Conservation (phyloP, 2,797 vertebrate genomes). For the Macrochelys suwanniensis region DNA sequence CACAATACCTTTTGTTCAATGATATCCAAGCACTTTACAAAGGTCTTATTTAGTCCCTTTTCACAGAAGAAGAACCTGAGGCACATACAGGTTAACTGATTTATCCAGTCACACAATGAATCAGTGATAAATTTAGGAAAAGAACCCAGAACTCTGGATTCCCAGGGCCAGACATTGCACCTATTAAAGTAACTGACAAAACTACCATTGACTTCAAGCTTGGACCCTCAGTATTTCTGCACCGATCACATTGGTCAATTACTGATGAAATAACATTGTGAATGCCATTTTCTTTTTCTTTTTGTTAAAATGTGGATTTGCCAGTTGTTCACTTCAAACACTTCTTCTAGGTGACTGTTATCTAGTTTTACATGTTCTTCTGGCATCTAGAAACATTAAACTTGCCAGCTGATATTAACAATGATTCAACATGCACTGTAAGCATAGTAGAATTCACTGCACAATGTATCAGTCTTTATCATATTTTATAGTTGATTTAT, state of each 20-base stretch:
- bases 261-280: background rate
- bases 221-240: background rate
- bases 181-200: background rate
- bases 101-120: background rate
- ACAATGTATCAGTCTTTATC: background rate
- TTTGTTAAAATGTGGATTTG: background rate
- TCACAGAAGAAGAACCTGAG: background rate
- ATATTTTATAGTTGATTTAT: background rate
- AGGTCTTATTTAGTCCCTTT: background rate
- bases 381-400: background rate
- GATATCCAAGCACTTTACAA: background rate
- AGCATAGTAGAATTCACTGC: background rate
- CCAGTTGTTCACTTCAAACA: background rate
- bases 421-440: background rate
- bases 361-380: background rate
- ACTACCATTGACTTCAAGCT: background rate
- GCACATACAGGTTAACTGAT: background rate
- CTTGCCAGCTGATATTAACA: background rate
- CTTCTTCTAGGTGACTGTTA: rapidly evolving
- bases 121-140: background rate
- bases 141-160: background rate
- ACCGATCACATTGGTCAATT: background rate
- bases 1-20: background rate
- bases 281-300: background rate
- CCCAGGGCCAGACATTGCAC: background rate